phyloP scores from a whole-genome alignment of 2,888 invertebrate species.

The Galeruca laticollis region DNA sequence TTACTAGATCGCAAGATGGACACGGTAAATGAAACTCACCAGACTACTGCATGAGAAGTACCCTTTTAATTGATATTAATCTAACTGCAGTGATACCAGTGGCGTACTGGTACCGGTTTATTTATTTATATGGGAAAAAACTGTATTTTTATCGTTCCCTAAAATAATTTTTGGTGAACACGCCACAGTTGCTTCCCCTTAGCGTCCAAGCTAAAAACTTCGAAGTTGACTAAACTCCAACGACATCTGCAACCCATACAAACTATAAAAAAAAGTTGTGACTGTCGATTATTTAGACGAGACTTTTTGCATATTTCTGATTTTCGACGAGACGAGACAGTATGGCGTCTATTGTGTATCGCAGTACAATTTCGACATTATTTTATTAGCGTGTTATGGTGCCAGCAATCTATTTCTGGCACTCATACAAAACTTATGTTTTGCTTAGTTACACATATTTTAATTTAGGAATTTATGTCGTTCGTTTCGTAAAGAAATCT shows the following conservation, averaged over 20 bases:
- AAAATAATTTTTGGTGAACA: too few species aligned
- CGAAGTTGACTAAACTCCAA: background rate
- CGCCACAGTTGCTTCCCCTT: too few species aligned
- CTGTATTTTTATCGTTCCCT: too few species aligned
- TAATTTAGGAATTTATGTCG: background rate
- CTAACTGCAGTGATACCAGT: background rate
- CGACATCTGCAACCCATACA: background rate
- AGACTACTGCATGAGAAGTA: slow-evolving; percentile 9
- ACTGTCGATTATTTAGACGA: slow-evolving; percentile 3
- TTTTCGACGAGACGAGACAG: slow-evolving; percentile 20
- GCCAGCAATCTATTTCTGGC: slow-evolving; percentile 37
- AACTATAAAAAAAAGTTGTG: background rate
- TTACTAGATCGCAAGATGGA: slow-evolving; percentile 10
- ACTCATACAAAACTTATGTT: slow-evolving; percentile 24
- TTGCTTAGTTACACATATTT: slow-evolving; percentile 6
- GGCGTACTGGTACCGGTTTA: background rate
- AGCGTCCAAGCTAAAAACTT: too few species aligned
- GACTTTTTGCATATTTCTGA: slow-evolving; percentile 4
- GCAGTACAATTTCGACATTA: slow-evolving; percentile 12
- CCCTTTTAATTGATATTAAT: slow-evolving; percentile 2
- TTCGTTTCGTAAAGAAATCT: too few species aligned
- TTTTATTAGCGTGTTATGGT: slow-evolving; percentile 18
- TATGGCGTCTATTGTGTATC: slow-evolving; percentile 30
- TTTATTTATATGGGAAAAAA: too few species aligned
- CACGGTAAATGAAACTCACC: background rate